Percentiles rank a stretch among this genome's conserved stretches.
Conservation (phyloP, 2,888 invertebrate species). For the Caenorhabditis sp. region DNA sequence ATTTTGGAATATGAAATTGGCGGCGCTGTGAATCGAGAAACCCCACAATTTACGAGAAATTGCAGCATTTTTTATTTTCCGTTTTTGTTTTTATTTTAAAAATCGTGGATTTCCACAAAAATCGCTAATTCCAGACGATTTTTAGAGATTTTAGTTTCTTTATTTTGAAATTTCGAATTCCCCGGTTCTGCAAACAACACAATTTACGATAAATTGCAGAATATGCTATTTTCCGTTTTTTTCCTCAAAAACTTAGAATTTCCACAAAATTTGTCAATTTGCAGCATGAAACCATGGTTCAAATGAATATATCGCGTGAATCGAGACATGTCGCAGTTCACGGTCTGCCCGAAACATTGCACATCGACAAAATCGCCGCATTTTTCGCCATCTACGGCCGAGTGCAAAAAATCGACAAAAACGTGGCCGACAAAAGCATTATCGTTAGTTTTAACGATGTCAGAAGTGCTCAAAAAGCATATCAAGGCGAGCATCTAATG, state of each 20-base stretch:
- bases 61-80: no score
- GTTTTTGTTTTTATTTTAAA: no score
- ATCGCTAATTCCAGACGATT: no score
- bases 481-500: slow-evolving; percentile 20
- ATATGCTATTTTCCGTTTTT: background rate
- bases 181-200: background rate
- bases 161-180: no score
- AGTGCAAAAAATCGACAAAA: slow-evolving; percentile 25
- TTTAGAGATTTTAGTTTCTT: background rate
- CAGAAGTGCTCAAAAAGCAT: slow-evolving; percentile 37
- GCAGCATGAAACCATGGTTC: slow-evolving; percentile 1
- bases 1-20: no score
- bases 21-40: no score
- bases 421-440: slow-evolving; percentile 12
- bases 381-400: slow-evolving; percentile 32
- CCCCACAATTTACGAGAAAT: no score
- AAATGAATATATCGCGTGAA: slow-evolving; percentile 33
- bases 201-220: background rate
- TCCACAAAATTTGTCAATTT: background rate
- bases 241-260: background rate
- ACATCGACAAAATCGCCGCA: slow-evolving; percentile 17
- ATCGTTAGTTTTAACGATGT: slow-evolving; percentile 46
- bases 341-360: slow-evolving; percentile 25
- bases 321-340: slow-evolving; percentile 45
- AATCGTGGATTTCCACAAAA: no score